Evolutionary conservation across 2,113 vertebrate genomes (phyloP), one percentile per base, ranked within the genome.

Genomic region (Probosciger aterrimus): DNA sequence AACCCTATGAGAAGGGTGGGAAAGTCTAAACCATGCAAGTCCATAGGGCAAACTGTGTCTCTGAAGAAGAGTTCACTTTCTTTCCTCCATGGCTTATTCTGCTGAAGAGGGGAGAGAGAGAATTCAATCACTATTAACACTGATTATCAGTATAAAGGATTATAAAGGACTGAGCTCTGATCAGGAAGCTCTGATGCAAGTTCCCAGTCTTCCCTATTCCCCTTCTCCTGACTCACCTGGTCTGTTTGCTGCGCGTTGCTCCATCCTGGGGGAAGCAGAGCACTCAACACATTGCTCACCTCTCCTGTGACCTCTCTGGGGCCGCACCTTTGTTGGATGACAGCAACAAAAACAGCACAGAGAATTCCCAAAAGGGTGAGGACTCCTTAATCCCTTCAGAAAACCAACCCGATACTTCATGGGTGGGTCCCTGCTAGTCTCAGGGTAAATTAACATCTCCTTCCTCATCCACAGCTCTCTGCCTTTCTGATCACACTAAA

Each of bases 321-420:
- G 93, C 97, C 98, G 24, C 98, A 93, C 98, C 97, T 98, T 97
- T 96, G 91, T 95, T 97, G 96, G 97, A 93, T 98, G 97, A 97
- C 95, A 97, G 96, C 97, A 98, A 96, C 93, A 96, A 98, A 98
- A 98, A 97, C 92, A 97, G 80, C 81, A 43, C 88, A 55, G 96
- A 98, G 96, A 98, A 98, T 98, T 98, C 97, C 98, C 98, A 97
- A 98, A 97, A 96, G 97, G 97, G 88, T 95, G 97, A 98, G 97
- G 89, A 96, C 97, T 90, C 77, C 91, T 95, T 97, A 97, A 98
- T 98, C 97, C 97, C 95, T 96, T 98, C 95, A 97, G 94, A 98
- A 96, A 95, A 96, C 98, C 97, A 93, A 97, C 97, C 90, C 65
- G 96, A 97, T 97, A 97, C 97, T 97, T 95, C 27, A 13, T 94